Evolutionary conservation across 2,797 vertebrate species (phyloP).

Genomic region (Fratercula arctica): DNA sequence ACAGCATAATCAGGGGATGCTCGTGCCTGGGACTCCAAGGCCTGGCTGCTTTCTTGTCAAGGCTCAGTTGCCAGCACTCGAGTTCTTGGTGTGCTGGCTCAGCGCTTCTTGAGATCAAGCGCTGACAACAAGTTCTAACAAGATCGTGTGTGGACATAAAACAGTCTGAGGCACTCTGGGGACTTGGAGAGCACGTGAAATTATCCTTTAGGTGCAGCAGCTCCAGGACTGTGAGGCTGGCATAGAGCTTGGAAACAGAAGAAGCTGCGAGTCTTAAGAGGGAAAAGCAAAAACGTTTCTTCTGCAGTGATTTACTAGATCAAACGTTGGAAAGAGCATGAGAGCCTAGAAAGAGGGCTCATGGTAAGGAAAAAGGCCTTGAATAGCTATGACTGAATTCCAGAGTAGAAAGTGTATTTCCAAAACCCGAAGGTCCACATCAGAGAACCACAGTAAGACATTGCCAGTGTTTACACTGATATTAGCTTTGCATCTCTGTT

Average conservation of each 20-base stretch:
- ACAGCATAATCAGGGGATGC: background rate
- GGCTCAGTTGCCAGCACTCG: background rate
- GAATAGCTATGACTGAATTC: background rate
- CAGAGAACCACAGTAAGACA: background rate
- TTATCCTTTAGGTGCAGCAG: background rate
- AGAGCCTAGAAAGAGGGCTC: background rate
- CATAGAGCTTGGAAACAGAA: background rate
- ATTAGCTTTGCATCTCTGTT: background rate
- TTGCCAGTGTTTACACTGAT: background rate
- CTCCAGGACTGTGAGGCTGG: background rate
- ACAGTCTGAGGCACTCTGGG: background rate
- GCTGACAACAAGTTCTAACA: background rate
- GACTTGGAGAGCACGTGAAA: background rate
- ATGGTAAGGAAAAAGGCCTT: background rate
- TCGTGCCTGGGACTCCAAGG: fast-evolving
- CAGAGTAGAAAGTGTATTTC: background rate
- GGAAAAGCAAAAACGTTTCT: background rate
- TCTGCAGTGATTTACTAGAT: background rate
- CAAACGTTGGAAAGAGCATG: background rate
- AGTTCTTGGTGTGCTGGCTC: background rate
- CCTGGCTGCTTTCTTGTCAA: background rate
- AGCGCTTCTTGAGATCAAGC: background rate
- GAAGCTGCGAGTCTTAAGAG: background rate
- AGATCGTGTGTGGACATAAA: background rate
- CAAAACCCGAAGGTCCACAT: background rate